Base-by-base conservation (phyloP, 2,113 vertebrate species). In the Lamprologus speciosus region DNA sequence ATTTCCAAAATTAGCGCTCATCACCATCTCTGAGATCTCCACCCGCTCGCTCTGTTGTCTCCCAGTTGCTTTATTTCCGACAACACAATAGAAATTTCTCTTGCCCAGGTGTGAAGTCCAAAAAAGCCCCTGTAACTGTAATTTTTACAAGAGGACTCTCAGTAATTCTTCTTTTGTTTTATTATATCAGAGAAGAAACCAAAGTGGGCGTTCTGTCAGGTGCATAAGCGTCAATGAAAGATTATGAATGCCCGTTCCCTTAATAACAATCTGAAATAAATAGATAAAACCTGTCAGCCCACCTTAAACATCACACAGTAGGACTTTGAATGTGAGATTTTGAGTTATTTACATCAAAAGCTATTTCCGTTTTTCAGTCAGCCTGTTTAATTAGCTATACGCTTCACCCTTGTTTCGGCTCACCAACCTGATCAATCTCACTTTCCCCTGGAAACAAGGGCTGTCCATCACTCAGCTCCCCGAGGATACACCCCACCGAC, bases 401-500 rank as follows among this genome's bases (percentile, higher is more conserved):
- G 5, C 53, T 85, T 73, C 19, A 37, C 13, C 6, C 4, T 42
- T 10, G 42, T 75, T 75, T 75, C 3, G 13, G 37, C 16, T 79
- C 33, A 91, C 93, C 79, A 50, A 95, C 95, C 95, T 96, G 98
- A 95, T 99, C 99, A 93, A 99, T 99, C 96, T 99, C 99, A 3
- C 99, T 99, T 96, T 99, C 99, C 7, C 99, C 99, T 28, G 99
- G 99, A 96, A 99, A 99, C 93, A 99, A 94, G 50, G 99, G 99
- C 94, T 99, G 99, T 70, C 99, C 99, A 0, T 99, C 99, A 55
- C 99, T 99, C 93, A 99, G 97, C 94, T 99, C 99, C 19, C 98
- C 99, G 91, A 99, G 97, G 94, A 99, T 99, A 80, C 99, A 99
- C 91, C 99, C 99, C 53, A 99, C 99, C 2, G 99, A 99, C 99